These are phyloP conservation scores for Muntiacus reevesi DNA, from an alignment of 2,113 vertebrate species.

Conservation along the genomic window DNA sequence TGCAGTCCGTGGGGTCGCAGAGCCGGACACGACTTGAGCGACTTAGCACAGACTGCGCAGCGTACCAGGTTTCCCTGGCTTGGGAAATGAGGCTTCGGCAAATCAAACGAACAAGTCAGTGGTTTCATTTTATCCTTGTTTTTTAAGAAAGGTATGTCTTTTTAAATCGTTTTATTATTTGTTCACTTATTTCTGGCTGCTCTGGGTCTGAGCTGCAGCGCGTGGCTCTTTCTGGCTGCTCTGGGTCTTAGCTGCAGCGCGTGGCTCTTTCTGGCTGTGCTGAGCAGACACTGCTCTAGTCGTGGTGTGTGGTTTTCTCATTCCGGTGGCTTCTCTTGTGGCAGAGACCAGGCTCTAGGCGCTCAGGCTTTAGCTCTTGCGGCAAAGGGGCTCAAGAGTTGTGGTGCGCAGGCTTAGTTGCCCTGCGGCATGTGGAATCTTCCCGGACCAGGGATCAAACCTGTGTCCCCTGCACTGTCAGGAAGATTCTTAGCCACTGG, in stretches of 20 bases:
- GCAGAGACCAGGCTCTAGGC: background rate
- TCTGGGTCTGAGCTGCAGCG: background rate
- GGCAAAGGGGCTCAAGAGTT: background rate
- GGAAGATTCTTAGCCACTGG: background rate
- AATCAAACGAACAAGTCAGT: conserved; percentile 89
- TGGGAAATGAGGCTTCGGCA: conserved; percentile 81
- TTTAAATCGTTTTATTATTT: background rate
- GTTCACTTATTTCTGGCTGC: background rate
- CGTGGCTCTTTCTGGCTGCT: background rate
- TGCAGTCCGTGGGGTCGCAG: background rate
- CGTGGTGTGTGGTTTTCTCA: background rate
- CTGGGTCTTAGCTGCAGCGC: background rate
- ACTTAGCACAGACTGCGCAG: background rate
- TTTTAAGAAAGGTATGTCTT: background rate
- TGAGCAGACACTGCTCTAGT: accelerated
- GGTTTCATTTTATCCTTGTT: conserved; percentile 50
- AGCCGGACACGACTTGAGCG: accelerated
- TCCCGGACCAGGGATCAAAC: background rate
- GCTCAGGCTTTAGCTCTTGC: background rate
- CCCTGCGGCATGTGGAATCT: background rate
- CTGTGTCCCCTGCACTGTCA: background rate
- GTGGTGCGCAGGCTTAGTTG: background rate
- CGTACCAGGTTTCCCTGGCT: background rate
- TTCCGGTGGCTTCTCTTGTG: background rate
- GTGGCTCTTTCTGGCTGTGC: background rate